Conservation (phyloP, 2,888 invertebrate genomes). For the Luperina nickerlii region DNA sequence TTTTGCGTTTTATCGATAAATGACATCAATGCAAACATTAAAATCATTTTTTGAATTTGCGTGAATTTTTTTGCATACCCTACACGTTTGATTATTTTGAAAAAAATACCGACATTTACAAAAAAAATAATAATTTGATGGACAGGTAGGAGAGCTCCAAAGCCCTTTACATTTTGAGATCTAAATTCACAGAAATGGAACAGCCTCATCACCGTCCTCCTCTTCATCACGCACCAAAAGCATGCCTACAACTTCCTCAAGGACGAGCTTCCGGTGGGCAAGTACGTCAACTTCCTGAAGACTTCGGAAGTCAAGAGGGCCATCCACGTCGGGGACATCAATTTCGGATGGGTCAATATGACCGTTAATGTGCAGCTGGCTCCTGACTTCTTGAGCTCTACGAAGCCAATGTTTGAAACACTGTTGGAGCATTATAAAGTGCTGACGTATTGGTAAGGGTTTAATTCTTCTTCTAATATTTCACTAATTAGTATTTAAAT, state of each 20-base stretch:
- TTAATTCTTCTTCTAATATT: not conserved
- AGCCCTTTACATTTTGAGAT: not conserved
- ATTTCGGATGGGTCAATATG: conserved; percentile 78
- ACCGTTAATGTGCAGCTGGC: conserved; percentile 78
- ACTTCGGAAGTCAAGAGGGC: conserved; percentile 78
- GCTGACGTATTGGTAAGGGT: conserved; percentile 78
- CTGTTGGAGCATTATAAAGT: conserved; percentile 82
- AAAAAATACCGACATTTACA: too few relatives aligned
- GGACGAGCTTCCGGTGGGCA: conserved; percentile 76
- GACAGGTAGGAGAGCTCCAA: not conserved
- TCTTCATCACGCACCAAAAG: conserved; percentile 77
- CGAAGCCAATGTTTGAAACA: conserved; percentile 78
- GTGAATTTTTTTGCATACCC: too few relatives aligned
- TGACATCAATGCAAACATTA: too few relatives aligned
- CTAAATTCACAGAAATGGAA: conserved; percentile 77
- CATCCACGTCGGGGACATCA: conserved; percentile 82
- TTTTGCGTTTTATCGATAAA: too few relatives aligned
- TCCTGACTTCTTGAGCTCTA: conserved; percentile 81
- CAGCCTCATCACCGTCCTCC: conserved; percentile 72
- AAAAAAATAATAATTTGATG: not conserved
- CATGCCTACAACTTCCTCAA: conserved; percentile 85
- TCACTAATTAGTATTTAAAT: not conserved
- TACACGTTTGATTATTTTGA: too few relatives aligned
- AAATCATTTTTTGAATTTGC: too few relatives aligned
- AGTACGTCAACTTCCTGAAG: conserved; percentile 71